phyloP scores from a whole-genome alignment of 2,888 invertebrate species.

The Chromoteleia sp. region DNA sequence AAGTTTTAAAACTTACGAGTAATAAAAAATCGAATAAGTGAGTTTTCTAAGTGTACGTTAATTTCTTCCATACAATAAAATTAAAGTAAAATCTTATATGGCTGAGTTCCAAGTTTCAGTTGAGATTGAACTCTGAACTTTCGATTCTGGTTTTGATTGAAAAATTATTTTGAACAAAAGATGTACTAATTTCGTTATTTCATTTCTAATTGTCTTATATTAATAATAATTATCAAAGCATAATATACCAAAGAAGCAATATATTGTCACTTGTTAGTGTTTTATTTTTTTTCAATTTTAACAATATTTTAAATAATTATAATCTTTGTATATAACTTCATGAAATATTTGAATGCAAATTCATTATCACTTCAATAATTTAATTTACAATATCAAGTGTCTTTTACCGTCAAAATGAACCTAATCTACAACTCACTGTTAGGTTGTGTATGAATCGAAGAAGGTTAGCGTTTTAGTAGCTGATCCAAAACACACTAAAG shows the following conservation, averaged over 20 bases:
- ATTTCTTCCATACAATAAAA: constrained; percentile 19
- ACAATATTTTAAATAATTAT: neutral
- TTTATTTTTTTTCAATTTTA: no score
- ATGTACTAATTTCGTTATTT: neutral
- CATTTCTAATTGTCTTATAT: no score
- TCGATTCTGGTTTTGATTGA: no score
- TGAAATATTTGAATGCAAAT: no score
- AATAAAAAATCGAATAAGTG: constrained; percentile 23
- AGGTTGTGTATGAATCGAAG: constrained; percentile 90
- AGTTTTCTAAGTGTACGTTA: constrained; percentile 7
- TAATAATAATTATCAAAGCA: no score
- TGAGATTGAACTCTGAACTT: constrained; percentile 23
- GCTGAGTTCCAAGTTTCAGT: constrained; percentile 26
- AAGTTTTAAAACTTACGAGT: constrained; percentile 4
- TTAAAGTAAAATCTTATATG: constrained; percentile 19
- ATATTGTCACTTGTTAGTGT: no score
- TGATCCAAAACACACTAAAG: constrained; percentile 88
- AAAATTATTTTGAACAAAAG: neutral
- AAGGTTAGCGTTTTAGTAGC: constrained; percentile 89
- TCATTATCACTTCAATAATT: no score
- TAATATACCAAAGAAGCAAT: no score
- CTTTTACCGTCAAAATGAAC: no score
- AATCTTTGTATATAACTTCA: no score
- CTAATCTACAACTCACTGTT: constrained; percentile 27
- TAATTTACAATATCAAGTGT: no score